phyloP scores from a whole-genome alignment of 2,797 vertebrate species.

The Brotula barbata region DNA sequence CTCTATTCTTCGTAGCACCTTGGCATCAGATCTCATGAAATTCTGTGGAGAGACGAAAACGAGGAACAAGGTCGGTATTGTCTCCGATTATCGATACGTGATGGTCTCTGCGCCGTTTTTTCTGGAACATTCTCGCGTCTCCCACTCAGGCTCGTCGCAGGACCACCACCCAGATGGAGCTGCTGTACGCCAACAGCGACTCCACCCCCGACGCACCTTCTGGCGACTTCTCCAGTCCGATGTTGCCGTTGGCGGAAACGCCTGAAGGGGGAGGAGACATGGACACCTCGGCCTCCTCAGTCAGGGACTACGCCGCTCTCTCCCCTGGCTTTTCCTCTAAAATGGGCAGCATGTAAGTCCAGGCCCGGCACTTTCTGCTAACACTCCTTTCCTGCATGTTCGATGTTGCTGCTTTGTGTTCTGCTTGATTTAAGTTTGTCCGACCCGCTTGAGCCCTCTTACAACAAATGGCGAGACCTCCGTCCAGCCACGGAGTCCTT shows the following conservation, averaged over 20 bases:
- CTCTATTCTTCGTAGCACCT: conserved; percentile 75
- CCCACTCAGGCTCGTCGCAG: conserved; percentile 87
- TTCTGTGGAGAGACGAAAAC: conserved; percentile 92
- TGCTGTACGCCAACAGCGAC: conserved; percentile 94
- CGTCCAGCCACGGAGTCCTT: conserved; percentile 4
- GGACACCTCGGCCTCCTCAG: conserved; percentile 81
- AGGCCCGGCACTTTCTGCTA: conserved; percentile 55
- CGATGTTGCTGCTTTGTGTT: conserved; percentile 31
- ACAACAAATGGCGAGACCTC: conserved; percentile 8
- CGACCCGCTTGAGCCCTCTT: conserved; percentile 27
- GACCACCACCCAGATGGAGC: conserved; percentile 96
- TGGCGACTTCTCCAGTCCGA: conserved; percentile 78
- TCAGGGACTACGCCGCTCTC: conserved; percentile 86
- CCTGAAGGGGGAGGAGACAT: conserved; percentile 78
- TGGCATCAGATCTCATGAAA: conserved; percentile 93
- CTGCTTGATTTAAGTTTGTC: conserved; percentile 36
- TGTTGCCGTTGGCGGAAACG: conserved; percentile 80
- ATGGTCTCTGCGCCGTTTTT: neutral
- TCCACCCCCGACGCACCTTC: conserved; percentile 77
- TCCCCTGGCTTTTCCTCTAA: conserved; percentile 91
- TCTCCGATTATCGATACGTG: neutral
- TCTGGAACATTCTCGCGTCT: fast-evolving
- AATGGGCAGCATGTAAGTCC: conserved; percentile 97
- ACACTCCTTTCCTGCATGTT: conserved; percentile 56
- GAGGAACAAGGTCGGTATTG: conserved; percentile 87